Evolutionary conservation across 2,888 invertebrate genomes (phyloP), one percentile per base, ranked within the genome.

Genomic region (Coenonympha glycerion): DNA sequence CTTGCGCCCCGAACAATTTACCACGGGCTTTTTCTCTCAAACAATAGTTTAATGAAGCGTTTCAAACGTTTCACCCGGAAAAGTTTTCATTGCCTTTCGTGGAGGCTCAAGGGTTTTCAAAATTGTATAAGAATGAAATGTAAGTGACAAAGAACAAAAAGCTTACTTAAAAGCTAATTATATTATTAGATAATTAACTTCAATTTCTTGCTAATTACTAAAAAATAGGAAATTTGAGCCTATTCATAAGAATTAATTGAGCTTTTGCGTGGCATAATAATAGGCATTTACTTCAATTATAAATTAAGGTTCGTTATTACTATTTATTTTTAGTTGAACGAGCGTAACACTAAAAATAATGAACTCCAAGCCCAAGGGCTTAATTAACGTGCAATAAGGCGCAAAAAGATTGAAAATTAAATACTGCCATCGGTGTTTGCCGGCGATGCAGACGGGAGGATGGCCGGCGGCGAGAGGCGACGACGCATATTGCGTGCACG

Each of bases 391-490:
- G 48, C 50, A 48, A 53, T 53, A 48, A 50, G 48, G 41, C 50
- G 51, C 53, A 51, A 57, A 55, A 55, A 53, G 55, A 55, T 55
- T 55, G 53, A 57, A 57, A 57, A 57, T 57, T 55, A 55, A 57
- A 57, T 53, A 51, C 49, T 28, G 48, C 39, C 47, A 57, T 57
- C 48, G 56, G 47, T 54, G 47, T 58, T 49, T 52, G 55, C 56
- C 47, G 49, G 44, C 46, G 40, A 47, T 34, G 46, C 44, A 52
- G 53, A 37, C 50, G 41, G 28, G 51, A 39, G 54, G 47, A 58
- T 59, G 55, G 67, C 66, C 68, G 58, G 62, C 57, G 70, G 70
- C 66, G 55, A 67, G 65, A 68, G 58, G 62, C 57, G 70, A 70
- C 66, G 50, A 21, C 36, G 58, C 61, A n/a, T n/a, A 67, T 70